Evolutionary conservation across 2,888 invertebrate species (phyloP).

Genomic region (Ctena decussata): DNA sequence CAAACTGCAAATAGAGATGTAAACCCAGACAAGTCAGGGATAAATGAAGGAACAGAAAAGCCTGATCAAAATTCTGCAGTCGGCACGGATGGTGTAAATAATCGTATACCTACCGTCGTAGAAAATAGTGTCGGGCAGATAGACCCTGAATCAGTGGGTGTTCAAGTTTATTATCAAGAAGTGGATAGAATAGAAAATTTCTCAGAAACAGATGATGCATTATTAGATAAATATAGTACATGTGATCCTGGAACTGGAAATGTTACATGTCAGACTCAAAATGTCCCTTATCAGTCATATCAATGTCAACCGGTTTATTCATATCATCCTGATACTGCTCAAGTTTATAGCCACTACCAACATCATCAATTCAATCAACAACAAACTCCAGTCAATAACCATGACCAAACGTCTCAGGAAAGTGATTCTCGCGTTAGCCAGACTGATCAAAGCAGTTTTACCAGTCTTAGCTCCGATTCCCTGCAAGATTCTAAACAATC

Average conservation of each 20-base stretch:
- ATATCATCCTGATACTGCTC: slow-evolving; percentile 7
- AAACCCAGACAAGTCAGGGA: background rate
- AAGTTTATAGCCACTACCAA: background rate
- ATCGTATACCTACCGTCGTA: background rate
- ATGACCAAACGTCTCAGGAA: background rate
- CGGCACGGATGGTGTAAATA: background rate
- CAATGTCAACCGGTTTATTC: background rate
- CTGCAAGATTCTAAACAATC: background rate
- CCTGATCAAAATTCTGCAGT: background rate
- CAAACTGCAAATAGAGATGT: background rate
- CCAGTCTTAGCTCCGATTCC: background rate
- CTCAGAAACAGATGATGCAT: background rate
- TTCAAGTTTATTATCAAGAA: background rate
- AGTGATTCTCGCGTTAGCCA: background rate
- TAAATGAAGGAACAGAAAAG: background rate
- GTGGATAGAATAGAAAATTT: background rate
- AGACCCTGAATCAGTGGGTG: background rate
- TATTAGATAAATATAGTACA: background rate
- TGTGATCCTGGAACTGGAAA: background rate
- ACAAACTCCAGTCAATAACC: background rate
- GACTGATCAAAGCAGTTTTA: background rate
- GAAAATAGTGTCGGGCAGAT: background rate
- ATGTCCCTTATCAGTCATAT: background rate
- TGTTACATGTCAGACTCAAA: background rate
- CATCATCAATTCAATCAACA: background rate